Conservation (phyloP, 2,113 vertebrate genomes). For the Verasper variegatus region DNA sequence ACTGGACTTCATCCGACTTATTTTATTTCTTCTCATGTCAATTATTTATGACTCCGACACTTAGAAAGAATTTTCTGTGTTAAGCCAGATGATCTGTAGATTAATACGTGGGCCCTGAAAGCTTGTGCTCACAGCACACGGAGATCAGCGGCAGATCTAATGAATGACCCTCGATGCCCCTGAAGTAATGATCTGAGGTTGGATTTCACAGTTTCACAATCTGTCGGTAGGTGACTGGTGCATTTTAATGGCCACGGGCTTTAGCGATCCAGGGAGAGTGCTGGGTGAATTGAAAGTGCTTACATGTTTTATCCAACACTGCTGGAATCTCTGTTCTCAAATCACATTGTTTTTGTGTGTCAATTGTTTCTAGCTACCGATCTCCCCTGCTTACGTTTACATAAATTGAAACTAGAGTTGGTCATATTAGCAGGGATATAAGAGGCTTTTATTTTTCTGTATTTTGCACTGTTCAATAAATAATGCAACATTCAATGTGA, state of each 20-base stretch:
- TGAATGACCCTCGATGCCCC: constrained; percentile 57
- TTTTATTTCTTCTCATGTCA: constrained; percentile 24
- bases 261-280: constrained; percentile 47
- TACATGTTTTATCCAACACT: constrained; percentile 56
- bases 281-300: constrained; percentile 42
- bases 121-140: constrained; percentile 21
- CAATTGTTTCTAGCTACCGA: too few relatives aligned
- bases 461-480: background rate
- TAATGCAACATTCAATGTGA: too few relatives aligned
- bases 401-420: too few relatives aligned
- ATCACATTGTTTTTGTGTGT: background rate
- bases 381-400: too few relatives aligned
- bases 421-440: too few relatives aligned
- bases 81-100: constrained; percentile 65
- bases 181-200: constrained; percentile 64
- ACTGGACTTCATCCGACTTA: constrained; percentile 21
- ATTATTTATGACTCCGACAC: constrained; percentile 49
- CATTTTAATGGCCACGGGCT: constrained; percentile 65
- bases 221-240: constrained; percentile 65
- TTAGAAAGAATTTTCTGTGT: constrained; percentile 46
- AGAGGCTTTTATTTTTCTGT: too few relatives aligned
- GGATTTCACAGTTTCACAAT: constrained; percentile 61
- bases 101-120: constrained; percentile 38
- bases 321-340: constrained; percentile 18
- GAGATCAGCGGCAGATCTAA: constrained; percentile 57